Base-by-base conservation (phyloP, 37 sponge, comb jelly and placozoan species). In the Bolinopsis microptera region DNA sequence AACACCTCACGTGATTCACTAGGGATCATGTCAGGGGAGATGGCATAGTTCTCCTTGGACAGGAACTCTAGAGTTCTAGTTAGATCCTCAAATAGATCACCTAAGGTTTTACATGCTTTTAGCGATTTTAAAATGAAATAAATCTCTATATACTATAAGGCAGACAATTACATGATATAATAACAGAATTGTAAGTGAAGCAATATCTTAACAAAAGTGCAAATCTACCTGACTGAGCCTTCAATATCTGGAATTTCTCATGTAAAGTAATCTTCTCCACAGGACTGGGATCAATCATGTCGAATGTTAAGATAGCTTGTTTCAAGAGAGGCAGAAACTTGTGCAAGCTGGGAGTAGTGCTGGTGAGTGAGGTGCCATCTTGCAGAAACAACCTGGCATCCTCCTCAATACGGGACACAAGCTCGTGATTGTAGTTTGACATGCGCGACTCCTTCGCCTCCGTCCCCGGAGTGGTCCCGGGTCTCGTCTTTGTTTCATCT, bases 281-380 rank as follows among this genome's bases (percentile, higher is more conserved):
- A 39, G 90, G 90, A 41, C 25, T 38, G 9, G 90, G 90, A n/a
- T 86, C 90, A 39, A 86, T 86, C 90, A 40, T 39, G 23, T 86
- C 90, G 22, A 86, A 86, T 34, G 90, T 86, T 25, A 33, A 38
- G 8, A 86, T 86, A 18, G 90, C 90, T 26, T 86, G 90, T 39
- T 86, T 86, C n/a, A 86, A 38, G 28, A 86, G 26, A 30, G 90
- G 90, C n/a, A 86, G 90, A 38, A 86, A 86, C 61, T 86, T 86
- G 61, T 86, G 90, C 61, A 86, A 40, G 31, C 90, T 86, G 2
- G 90, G 90, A 1, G 41, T 41, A 28, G 32, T 86, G 31, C 90
- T 77, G 3, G 33, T 77, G 33, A 77, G 80, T 18, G 80, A 77
- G 35, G 32, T 27, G 1, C 80, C 80, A 34, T 77, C 90, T 26